These are phyloP conservation scores for Lampropteryx suffumata DNA, from an alignment of 2,888 invertebrate species.

Conservation along the genomic window DNA sequence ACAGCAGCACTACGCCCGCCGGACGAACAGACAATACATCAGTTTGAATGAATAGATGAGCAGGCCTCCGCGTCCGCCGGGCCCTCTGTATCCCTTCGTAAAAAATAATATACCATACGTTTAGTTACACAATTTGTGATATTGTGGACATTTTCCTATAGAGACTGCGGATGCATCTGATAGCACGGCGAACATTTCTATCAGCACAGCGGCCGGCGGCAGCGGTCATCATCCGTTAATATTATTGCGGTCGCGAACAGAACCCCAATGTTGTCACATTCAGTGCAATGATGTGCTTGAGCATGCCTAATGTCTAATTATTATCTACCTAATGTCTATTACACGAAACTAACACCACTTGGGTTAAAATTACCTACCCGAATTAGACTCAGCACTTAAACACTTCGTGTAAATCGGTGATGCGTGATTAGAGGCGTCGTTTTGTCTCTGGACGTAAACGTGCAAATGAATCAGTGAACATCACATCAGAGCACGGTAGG, in stretches of 20 bases:
- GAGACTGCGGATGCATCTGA: not conserved
- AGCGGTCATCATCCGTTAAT: conserved; percentile 3
- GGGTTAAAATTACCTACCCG: too few species aligned
- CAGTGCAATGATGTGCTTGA: not conserved
- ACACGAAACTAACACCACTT: too few species aligned
- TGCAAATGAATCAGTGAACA: too few species aligned
- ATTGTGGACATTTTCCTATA: not conserved
- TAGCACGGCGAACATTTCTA: conserved; percentile 6
- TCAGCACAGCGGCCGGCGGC: conserved; percentile 1
- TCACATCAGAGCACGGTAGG: too few species aligned
- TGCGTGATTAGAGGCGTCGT: too few species aligned
- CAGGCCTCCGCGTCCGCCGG: not conserved
- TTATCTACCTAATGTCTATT: too few species aligned
- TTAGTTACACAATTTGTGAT: not conserved
- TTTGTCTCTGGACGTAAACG: too few species aligned
- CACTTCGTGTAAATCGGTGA: too few species aligned
- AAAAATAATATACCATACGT: too few species aligned
- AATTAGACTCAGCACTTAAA: too few species aligned
- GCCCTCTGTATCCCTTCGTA: not conserved
- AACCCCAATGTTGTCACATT: conserved; percentile 1
- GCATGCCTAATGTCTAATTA: too few species aligned
- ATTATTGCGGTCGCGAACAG: conserved; percentile 4
- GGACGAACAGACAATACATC: conserved; percentile 8
- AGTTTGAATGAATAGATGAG: conserved; percentile 3
- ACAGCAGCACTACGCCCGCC: not conserved